These are phyloP conservation scores for Brachionus manjavacas DNA, from an alignment of 1,140 invertebrate species.

Conservation along the genomic window DNA sequence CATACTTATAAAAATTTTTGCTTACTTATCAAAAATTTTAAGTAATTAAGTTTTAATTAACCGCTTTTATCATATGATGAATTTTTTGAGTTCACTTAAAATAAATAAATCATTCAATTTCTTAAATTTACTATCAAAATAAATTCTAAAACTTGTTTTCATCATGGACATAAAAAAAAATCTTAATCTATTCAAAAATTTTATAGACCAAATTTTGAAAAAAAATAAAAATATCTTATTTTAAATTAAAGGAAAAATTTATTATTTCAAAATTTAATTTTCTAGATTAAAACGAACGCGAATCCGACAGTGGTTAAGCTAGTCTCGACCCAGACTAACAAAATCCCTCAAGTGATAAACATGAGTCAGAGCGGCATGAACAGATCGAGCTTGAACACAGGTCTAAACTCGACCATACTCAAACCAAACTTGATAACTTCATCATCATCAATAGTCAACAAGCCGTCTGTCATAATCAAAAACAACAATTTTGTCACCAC, in stretches of 20 bases:
- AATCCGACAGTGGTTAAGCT: slow-evolving; percentile 29
- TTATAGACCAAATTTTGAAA: too few species aligned
- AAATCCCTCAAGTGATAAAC: slow-evolving; percentile 28
- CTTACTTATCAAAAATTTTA: too few species aligned
- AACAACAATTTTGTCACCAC: slow-evolving; percentile 11
- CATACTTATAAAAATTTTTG: too few species aligned
- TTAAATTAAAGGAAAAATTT: not conserved
- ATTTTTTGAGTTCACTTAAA: too few species aligned
- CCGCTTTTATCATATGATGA: too few species aligned
- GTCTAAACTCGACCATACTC: not conserved
- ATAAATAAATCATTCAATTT: too few species aligned
- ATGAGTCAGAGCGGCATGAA: not conserved
- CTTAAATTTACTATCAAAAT: too few species aligned
- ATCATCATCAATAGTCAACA: not conserved
- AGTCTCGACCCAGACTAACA: slow-evolving; percentile 17
- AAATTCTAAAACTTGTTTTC: too few species aligned
- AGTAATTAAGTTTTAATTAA: too few species aligned
- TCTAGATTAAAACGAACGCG: not conserved
- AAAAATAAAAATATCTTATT: not conserved
- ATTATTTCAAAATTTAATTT: not conserved
- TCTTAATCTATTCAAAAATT: too few species aligned
- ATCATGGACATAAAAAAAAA: too few species aligned
- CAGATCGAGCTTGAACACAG: not conserved
- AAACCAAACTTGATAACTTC: not conserved
- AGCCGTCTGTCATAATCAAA: not conserved